Base-by-base conservation (phyloP, 2,888 invertebrate species). In the Amphipoea oculea region DNA sequence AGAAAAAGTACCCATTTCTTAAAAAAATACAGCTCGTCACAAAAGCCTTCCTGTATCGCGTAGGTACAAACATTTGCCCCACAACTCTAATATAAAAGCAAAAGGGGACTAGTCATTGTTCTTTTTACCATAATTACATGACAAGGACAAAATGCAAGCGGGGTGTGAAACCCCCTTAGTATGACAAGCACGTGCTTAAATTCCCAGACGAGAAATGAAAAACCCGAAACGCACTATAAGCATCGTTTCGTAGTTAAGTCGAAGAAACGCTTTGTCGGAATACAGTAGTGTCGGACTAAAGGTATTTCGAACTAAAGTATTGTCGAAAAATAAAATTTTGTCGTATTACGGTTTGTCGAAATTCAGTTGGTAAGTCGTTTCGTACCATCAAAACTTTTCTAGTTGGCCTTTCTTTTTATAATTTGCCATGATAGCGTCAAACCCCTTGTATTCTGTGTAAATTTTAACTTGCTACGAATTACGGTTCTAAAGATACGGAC, bases 51-150 rank as follows among this genome's bases (percentile, higher is more conserved):
- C 66, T 42, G n/a, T 71, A n/a, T 69, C 11, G 75, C 48, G 14
- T 62, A 66, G 40, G 4, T 67, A 72, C 36, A 73, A 20, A 65
- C 45, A 57, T 48, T 45, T 36, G 29, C 36, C 42, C 17, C 54
- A 63, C 62, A 57, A 57, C 57, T 71, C 29, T n/a, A 23, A 23
- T 17, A 20, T 23, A 36, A 57, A 63, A 23, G 48, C 29, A 42
- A 68, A 60, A 29, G 36, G 40, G 69, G 67, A 48, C 57, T 42
- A n/a, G 48, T 7, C 63, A 65, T 81, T 85, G 76, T 75, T 86
- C 75, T 72, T 71, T 81, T 82, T 73, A 67, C 23, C 67, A 70
- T 62, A 77, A 83, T 86, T 73, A 83, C 63, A 83, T 48, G 57
- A 70, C 29, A 9, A 69, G 76, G 60, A 85, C 63, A 76, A 86